Conservation (phyloP, 2,888 invertebrate genomes). For the Bellardia bayeri region DNA sequence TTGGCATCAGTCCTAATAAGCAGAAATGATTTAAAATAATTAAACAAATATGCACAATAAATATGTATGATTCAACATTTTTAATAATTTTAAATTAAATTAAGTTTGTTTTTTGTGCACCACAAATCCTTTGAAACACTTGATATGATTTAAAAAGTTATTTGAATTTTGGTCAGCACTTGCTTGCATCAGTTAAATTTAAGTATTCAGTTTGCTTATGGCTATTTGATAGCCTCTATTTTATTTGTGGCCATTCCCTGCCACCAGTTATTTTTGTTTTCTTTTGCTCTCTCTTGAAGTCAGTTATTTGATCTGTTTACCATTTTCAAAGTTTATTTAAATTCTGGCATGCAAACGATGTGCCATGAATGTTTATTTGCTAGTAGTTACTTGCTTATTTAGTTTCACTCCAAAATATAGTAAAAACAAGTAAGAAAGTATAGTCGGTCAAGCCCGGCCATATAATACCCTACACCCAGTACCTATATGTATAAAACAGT, state of each 20-base stretch:
- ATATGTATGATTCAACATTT: background rate
- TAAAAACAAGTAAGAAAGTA: too few relatives aligned
- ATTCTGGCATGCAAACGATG: slow-evolving; percentile 63
- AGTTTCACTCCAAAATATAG: background rate
- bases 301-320: slow-evolving; percentile 66
- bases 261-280: slow-evolving; percentile 15
- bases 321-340: slow-evolving; percentile 61
- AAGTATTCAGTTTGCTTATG: background rate
- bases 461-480: too few relatives aligned
- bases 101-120: background rate
- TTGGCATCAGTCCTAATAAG: slow-evolving; percentile 3
- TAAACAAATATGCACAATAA: slow-evolving; percentile 17
- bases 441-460: too few relatives aligned
- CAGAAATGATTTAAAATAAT: slow-evolving; percentile 58
- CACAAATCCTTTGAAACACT: slow-evolving; percentile 32
- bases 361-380: slow-evolving; percentile 37
- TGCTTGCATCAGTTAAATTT: background rate
- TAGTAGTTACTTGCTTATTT: slow-evolving; percentile 18
- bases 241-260: background rate
- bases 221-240: slow-evolving; percentile 34
- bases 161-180: slow-evolving; percentile 35
- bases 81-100: slow-evolving; percentile 12
- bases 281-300: slow-evolving; percentile 10
- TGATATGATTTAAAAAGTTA: slow-evolving; percentile 41
- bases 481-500: too few relatives aligned